phyloP scores from a whole-genome alignment of 2,888 invertebrate species.

The Tetheella fluctuosa region DNA sequence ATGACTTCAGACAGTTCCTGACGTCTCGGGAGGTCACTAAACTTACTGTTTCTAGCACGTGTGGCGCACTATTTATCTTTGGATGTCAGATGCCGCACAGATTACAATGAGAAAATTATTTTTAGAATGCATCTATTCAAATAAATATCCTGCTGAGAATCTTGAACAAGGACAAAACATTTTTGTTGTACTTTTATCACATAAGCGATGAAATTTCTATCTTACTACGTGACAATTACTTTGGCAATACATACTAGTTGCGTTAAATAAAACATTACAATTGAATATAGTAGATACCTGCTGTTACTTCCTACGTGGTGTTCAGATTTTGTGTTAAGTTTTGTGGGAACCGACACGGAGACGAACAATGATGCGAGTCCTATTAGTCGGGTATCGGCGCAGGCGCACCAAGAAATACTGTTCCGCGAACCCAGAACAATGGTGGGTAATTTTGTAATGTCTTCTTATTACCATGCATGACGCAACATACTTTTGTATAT shows the following conservation, averaged over 20 bases:
- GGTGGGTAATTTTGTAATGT: conserved; percentile 80
- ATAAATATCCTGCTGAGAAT: not conserved
- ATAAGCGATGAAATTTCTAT: conserved; percentile 27
- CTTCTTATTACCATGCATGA: conserved; percentile 79
- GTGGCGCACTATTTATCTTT: conserved; percentile 47
- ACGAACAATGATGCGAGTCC: conserved; percentile 69
- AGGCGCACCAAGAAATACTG: conserved; percentile 60
- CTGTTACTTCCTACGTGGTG: conserved; percentile 46
- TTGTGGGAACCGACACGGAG: conserved; percentile 63
- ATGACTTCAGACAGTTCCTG: conserved; percentile 53
- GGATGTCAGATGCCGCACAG: conserved; percentile 48
- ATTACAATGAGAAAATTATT: conserved; percentile 50
- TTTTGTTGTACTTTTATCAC: conserved; percentile 30
- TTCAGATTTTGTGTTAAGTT: conserved; percentile 47
- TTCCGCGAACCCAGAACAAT: conserved; percentile 81
- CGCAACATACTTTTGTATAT: conserved; percentile 64
- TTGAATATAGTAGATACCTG: conserved; percentile 16
- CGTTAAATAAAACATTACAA: conserved; percentile 17
- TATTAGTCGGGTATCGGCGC: conserved; percentile 67
- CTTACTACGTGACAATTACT: conserved; percentile 47
- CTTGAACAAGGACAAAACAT: not conserved
- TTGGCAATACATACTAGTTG: conserved; percentile 4
- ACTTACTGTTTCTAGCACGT: conserved; percentile 56
- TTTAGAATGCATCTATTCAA: conserved; percentile 38
- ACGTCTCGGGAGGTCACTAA: conserved; percentile 62